phyloP scores from a whole-genome alignment of 2,113 vertebrate species.

The Prochilodus magdalenae region DNA sequence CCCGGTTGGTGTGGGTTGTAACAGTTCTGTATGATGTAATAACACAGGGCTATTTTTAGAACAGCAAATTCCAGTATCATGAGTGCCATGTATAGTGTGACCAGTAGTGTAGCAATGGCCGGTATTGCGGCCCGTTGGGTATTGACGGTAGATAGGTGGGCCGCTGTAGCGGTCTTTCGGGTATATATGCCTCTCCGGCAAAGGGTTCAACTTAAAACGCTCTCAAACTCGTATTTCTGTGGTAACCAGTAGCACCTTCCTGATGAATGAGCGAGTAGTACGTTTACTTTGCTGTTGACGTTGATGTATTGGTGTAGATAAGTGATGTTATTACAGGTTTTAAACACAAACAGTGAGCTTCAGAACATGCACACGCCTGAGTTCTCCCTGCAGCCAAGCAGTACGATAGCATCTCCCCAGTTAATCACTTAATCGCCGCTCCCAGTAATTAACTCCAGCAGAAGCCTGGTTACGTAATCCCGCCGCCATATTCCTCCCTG shows the following conservation, averaged over 20 bases:
- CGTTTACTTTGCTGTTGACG: neutral
- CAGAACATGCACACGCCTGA: neutral
- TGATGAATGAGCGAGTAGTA: neutral
- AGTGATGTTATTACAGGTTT: neutral
- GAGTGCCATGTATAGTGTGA: too few species aligned
- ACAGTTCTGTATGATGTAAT: too few species aligned
- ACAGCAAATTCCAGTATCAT: too few species aligned
- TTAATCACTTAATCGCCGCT: conserved; percentile 33
- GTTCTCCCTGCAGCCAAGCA: neutral
- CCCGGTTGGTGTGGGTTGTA: too few species aligned
- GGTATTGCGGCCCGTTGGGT: too few species aligned
- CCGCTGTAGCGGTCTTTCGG: too few species aligned
- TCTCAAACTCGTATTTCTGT: too few species aligned
- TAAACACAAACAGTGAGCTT: neutral
- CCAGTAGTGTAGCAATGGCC: too few species aligned
- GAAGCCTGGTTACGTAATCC: neutral
- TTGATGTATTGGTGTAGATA: conserved; percentile 7
- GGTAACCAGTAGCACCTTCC: neutral
- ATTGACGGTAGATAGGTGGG: too few species aligned
- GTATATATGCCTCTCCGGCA: too few species aligned
- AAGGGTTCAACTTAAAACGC: too few species aligned
- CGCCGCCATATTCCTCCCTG: neutral
- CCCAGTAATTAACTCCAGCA: conserved; percentile 46
- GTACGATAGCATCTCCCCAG: conserved; percentile 29
- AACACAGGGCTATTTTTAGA: too few species aligned